A percentile compares a stretch with the other conserved stretches of the same genome.
Conservation (phyloP, 2,797 vertebrate genomes). For the Syngnathus rostellatus region DNA sequence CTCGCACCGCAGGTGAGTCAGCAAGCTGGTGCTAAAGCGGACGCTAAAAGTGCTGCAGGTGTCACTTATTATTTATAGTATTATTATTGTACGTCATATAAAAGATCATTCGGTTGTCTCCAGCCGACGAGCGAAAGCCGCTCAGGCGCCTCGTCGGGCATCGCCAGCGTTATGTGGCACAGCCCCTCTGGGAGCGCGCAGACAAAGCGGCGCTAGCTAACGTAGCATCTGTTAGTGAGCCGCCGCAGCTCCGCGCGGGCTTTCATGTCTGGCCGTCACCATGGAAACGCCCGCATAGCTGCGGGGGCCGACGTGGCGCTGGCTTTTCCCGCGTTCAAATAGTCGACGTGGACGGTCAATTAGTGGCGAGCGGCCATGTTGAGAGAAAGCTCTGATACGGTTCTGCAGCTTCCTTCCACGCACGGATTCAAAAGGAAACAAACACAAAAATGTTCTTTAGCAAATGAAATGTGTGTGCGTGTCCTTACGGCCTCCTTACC, state of each 20-base stretch:
- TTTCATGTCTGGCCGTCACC: conserved; percentile 53
- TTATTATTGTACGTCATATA: too few species aligned
- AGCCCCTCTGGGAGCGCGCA: conserved; percentile 60
- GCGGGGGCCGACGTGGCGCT: conserved; percentile 47
- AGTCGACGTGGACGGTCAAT: too few species aligned
- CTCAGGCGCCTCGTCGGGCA: neutral
- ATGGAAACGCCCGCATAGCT: conserved; percentile 60
- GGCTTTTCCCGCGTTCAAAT: conserved; percentile 14
- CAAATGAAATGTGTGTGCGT: conserved; percentile 3
- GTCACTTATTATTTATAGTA: too few species aligned
- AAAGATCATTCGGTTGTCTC: neutral
- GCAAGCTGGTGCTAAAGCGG: conserved; percentile 14
- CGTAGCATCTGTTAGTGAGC: conserved; percentile 48
- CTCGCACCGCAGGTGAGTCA: conserved; percentile 97
- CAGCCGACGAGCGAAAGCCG: neutral
- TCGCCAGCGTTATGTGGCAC: conserved; percentile 69
- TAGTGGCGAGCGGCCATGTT: too few species aligned
- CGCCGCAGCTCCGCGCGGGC: conserved; percentile 18
- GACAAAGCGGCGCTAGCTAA: conserved; percentile 50
- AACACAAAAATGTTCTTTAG: too few species aligned
- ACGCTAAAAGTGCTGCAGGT: neutral
- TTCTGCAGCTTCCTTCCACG: too few species aligned
- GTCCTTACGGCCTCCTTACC: conserved; percentile 15
- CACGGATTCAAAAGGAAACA: too few species aligned
- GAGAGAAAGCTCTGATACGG: too few species aligned